Base-by-base conservation (phyloP, 2,888 invertebrate species). In the Thera britannica region DNA sequence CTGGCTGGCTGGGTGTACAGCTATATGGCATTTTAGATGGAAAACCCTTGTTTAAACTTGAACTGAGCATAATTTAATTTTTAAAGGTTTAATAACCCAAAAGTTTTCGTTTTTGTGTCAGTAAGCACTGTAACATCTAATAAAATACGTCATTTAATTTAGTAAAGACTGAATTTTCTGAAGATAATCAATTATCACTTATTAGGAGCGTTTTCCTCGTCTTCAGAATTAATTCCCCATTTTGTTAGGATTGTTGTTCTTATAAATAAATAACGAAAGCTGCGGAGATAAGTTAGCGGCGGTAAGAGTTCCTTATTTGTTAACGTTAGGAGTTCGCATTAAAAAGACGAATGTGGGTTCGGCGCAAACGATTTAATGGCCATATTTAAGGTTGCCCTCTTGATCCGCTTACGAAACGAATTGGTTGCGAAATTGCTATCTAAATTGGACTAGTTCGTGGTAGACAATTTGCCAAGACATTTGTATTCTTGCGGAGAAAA, bases 391-490 rank as follows among this genome's bases (percentile, higher is more conserved):
- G 86, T 83, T 88, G 87, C 83, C 88, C 90, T 88, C 89, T 90
- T 91, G 90, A 92, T 91, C 89, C 89, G 89, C 86, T 90, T 88
- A 88, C 88, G 88, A 90, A 92, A 92, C 89, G 91, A 92, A 93
- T 92, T 90, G 91, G 90, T 90, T 87, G 84, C 88, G 87, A 92
- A 93, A 93, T 93, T 93, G 92, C 92, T 92, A 92, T 92, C 91
- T 87, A 90, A 92, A 93, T 93, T 91, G 93, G 90, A 90, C 91
- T 89, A 91, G 91, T 92, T 90, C 85, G 88, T 84, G 89, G 89
- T 86, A 92, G 92, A 93, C 93, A 90, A 92, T 92, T 93, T 92
- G 90, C 92, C 91, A 90, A 91, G 92, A 88, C 91, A 93, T 93
- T 93, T 93, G 92, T 93, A 92, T 93, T 93, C 92, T 86, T 87